These are phyloP conservation scores for Oostethus manadensis DNA, from an alignment of 2,113 vertebrate species.

Conservation along the genomic window DNA sequence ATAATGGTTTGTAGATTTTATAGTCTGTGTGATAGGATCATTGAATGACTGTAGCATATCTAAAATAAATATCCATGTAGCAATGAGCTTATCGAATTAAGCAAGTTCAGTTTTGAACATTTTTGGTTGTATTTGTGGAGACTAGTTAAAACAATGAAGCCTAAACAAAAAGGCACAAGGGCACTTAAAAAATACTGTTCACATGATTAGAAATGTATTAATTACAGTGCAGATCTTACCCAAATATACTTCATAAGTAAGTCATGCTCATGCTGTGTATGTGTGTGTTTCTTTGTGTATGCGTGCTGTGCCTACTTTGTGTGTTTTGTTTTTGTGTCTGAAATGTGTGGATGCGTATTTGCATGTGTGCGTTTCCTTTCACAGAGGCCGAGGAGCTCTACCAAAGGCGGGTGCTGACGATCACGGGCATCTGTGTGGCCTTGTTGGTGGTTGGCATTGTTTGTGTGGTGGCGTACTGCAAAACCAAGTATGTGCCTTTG, in stretches of 20 bases:
- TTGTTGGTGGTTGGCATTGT: slow-evolving; percentile 96
- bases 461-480: slow-evolving; percentile 98
- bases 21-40: slow-evolving; percentile 17
- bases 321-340: slow-evolving; percentile 21
- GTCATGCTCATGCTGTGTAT: slow-evolving; percentile 46
- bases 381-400: slow-evolving; percentile 96
- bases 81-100: slow-evolving; percentile 1
- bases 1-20: slow-evolving; percentile 10
- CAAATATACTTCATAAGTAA: slow-evolving; percentile 26
- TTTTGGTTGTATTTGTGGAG: not conserved
- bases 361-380: slow-evolving; percentile 53
- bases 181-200: not conserved
- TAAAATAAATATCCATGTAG: slow-evolving; percentile 22
- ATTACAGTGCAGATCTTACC: not conserved
- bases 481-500: slow-evolving; percentile 88
- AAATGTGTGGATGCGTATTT: slow-evolving; percentile 16
- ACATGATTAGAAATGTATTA: slow-evolving; percentile 16
- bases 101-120: not conserved
- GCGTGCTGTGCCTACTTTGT: slow-evolving; percentile 19
- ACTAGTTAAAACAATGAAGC: not conserved
- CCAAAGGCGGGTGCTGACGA: slow-evolving; percentile 95
- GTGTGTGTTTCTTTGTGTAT: slow-evolving; percentile 42
- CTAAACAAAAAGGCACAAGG: slow-evolving; percentile 21
- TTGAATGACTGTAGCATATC: slow-evolving; percentile 15
- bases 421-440: slow-evolving; percentile 96